Conservation (phyloP, 2,888 invertebrate genomes). For the Diarsia rubi region DNA sequence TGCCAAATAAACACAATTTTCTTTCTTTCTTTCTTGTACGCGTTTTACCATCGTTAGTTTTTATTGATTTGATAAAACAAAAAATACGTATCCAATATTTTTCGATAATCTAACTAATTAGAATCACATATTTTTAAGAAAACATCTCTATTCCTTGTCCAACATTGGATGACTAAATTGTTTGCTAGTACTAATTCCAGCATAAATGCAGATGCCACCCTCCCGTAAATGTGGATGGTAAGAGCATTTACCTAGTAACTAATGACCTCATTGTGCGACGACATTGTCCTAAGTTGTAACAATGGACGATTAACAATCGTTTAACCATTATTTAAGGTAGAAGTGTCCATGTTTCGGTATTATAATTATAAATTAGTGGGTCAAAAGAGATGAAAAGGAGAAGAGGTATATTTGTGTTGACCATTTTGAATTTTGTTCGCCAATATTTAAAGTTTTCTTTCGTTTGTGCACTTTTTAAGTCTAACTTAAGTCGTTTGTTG, state of each 20-base stretch:
- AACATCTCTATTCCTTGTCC: no score
- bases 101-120: no score
- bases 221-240: neutral
- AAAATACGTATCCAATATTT: no score
- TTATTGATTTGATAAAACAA: no score
- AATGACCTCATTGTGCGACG: conserved; percentile 27
- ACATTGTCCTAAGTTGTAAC: conserved; percentile 19
- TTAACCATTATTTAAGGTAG: conserved; percentile 11
- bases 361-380: neutral
- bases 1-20: no score
- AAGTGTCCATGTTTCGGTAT: neutral
- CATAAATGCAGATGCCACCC: conserved; percentile 4
- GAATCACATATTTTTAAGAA: no score
- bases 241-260: conserved; percentile 17
- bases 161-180: neutral
- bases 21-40: no score
- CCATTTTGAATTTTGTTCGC: neutral
- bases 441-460: neutral
- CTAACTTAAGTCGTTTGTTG: neutral
- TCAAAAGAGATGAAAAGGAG: neutral
- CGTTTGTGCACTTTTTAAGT: neutral
- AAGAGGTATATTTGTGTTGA: neutral
- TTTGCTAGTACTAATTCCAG: neutral
- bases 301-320: conserved; percentile 30
- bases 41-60: no score